Conservation (phyloP, 2,888 invertebrate species). For the Sycophila texana region DNA sequence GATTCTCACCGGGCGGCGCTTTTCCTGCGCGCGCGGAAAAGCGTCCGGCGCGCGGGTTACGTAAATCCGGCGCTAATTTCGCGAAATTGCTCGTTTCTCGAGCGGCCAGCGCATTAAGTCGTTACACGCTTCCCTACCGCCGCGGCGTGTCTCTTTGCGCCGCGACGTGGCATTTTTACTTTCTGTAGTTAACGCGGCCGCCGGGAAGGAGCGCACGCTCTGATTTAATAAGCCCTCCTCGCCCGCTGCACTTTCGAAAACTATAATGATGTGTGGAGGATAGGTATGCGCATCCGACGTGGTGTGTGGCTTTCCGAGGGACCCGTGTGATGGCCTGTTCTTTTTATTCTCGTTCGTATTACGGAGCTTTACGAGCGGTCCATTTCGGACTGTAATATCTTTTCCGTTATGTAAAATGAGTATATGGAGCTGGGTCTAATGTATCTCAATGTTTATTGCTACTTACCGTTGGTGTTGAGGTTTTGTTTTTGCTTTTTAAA, state of each 20-base stretch:
- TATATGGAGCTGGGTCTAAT: neutral
- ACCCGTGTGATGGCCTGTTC: too few species aligned
- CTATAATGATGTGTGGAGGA: conserved; percentile 13
- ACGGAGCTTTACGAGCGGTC: conserved; percentile 5
- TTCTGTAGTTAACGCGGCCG: too few species aligned
- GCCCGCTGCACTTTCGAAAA: conserved; percentile 15
- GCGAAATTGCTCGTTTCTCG: neutral
- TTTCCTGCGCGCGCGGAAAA: conserved; percentile 27
- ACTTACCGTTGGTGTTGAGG: neutral
- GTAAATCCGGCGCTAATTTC: conserved; percentile 33
- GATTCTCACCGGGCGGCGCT: neutral
- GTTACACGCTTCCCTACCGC: too few species aligned
- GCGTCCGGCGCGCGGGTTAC: conserved; percentile 20
- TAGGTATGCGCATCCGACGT: neutral
- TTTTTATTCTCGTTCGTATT: neutral
- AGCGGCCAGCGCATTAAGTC: neutral
- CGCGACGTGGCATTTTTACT: neutral
- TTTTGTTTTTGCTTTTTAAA: conserved; percentile 11
- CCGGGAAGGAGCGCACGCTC: too few species aligned
- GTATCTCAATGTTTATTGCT: neutral
- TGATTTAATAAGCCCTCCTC: too few species aligned
- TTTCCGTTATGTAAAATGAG: neutral
- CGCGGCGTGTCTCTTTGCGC: too few species aligned
- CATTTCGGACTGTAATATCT: neutral
- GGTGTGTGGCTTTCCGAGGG: too few species aligned